A percentile compares a stretch with the other conserved stretches of the same genome.
Conservation (phyloP, 2,113 vertebrate genomes). For the Podilymbus podiceps region DNA sequence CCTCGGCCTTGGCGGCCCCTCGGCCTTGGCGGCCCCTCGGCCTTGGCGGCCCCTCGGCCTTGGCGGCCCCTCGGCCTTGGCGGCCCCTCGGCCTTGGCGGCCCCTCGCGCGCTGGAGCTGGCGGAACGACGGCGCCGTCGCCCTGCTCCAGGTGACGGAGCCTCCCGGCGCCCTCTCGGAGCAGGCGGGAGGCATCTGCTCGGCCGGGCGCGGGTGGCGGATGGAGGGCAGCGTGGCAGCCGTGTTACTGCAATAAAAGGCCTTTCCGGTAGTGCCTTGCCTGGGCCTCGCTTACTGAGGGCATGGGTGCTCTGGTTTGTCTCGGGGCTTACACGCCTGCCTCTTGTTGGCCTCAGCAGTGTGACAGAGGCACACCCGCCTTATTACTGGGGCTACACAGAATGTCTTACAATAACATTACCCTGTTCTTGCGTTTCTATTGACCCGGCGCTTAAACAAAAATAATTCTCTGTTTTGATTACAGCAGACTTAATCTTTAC, state of each 20-base stretch:
- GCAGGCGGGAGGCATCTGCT: background rate
- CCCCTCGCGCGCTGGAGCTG: too few species aligned
- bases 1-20: too few species aligned
- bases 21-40: too few species aligned
- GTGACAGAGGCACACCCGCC: accelerated
- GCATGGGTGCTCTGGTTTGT: too few species aligned
- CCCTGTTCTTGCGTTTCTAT: accelerated
- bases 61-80: too few species aligned
- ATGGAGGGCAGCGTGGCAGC: background rate
- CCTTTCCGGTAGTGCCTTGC: background rate
- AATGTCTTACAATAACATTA: accelerated
- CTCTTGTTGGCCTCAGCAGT: background rate
- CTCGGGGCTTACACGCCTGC: accelerated
- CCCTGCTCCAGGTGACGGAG: background rate
- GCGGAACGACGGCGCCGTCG: too few species aligned
- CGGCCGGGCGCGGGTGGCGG: accelerated
- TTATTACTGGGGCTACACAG: accelerated
- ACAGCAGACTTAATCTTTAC: accelerated
- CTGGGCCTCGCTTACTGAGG: background rate
- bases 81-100: too few species aligned
- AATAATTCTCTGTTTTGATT: background rate
- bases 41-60: too few species aligned
- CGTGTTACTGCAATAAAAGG: background rate
- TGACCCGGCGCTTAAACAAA: background rate
- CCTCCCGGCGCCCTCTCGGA: accelerated